phyloP scores from a whole-genome alignment of 2,797 vertebrate genomes.

The Sebastes oblongus region DNA sequence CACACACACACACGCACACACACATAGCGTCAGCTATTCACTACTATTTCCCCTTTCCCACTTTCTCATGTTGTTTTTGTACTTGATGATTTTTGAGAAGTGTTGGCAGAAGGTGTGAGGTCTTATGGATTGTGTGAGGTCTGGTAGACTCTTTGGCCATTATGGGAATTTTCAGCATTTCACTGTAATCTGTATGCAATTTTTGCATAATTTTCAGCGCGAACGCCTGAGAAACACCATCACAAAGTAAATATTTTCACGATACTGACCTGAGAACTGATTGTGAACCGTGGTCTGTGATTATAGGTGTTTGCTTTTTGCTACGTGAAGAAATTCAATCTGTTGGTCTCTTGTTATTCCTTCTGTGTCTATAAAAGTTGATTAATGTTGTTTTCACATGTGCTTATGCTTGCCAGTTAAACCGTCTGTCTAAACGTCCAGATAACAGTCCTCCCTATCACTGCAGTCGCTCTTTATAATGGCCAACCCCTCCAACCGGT shows the following conservation, averaged over 20 bases:
- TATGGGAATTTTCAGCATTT: conserved; percentile 24
- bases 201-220: conserved; percentile 21
- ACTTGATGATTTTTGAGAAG: conserved; percentile 51
- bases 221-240: conserved; percentile 32
- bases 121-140: conserved; percentile 46
- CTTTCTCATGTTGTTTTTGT: conserved; percentile 37
- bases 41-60: conserved; percentile 14
- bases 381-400: conserved; percentile 62
- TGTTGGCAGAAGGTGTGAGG: conserved; percentile 36
- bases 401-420: conserved; percentile 68
- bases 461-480: conserved; percentile 59
- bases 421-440: conserved; percentile 67
- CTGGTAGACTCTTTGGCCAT: not conserved
- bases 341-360: conserved; percentile 24
- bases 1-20: conserved; percentile 8
- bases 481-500: conserved; percentile 71
- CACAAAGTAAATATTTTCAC: conserved; percentile 54
- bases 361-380: conserved; percentile 39
- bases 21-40: conserved; percentile 6
- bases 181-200: conserved; percentile 13
- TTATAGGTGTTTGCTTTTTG: conserved; percentile 32
- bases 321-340: conserved; percentile 13
- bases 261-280: conserved; percentile 14
- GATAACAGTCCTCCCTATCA: conserved; percentile 77
- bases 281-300: conserved; percentile 16